These are phyloP conservation scores for Cherax quadricarinatus DNA, from an alignment of 1,140 invertebrate genomes.

Conservation along the genomic window DNA sequence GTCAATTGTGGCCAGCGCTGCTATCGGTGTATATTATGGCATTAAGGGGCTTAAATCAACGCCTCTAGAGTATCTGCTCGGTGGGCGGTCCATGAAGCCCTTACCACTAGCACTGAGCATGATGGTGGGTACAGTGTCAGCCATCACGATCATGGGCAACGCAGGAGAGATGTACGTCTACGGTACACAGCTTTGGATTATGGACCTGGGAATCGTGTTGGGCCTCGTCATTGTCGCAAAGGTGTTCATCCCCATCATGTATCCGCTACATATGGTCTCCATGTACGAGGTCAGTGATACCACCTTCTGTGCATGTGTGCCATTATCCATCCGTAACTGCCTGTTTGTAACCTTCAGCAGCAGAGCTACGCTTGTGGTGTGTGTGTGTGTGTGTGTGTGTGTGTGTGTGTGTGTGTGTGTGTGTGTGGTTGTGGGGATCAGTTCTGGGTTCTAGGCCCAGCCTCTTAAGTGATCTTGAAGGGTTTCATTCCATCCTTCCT, in stretches of 20 bases:
- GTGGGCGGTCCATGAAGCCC: slow-evolving; percentile 62
- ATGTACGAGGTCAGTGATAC: slow-evolving; percentile 75
- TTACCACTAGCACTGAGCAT: slow-evolving; percentile 77
- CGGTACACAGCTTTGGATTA: slow-evolving; percentile 74
- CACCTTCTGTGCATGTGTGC: too few relatives aligned
- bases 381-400: too few relatives aligned
- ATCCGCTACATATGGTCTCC: slow-evolving; percentile 76
- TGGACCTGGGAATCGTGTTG: slow-evolving; percentile 73
- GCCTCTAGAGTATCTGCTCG: slow-evolving; percentile 65
- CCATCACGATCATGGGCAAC: slow-evolving; percentile 75
- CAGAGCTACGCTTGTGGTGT: too few relatives aligned
- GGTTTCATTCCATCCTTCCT: too few relatives aligned
- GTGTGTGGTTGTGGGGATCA: too few relatives aligned
- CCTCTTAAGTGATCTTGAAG: too few relatives aligned
- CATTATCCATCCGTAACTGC: too few relatives aligned
- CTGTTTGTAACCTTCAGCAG: background rate
- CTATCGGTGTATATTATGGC: slow-evolving; percentile 68
- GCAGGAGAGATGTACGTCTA: slow-evolving; percentile 75
- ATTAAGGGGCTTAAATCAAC: slow-evolving; percentile 55
- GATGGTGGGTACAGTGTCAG: slow-evolving; percentile 77
- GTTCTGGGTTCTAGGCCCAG: too few relatives aligned
- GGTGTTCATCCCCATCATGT: slow-evolving; percentile 77
- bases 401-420: too few relatives aligned
- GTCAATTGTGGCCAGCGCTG: slow-evolving; percentile 58
- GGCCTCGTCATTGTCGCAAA: slow-evolving; percentile 75